A percentile compares a stretch with the other conserved stretches of the same genome.
These are phyloP conservation scores for Cepaea hortensis DNA, from an alignment of 2,888 invertebrate species.

Conservation along the genomic window DNA sequence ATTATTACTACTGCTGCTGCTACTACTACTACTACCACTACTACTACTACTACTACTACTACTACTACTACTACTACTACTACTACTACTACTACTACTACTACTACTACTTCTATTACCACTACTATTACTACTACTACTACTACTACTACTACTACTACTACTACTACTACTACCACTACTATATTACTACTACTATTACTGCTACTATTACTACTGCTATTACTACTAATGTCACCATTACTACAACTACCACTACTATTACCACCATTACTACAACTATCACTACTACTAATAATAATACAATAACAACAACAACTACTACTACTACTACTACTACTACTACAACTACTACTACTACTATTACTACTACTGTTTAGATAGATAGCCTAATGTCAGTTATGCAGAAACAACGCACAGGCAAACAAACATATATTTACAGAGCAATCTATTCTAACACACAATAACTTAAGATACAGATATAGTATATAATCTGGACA, in stretches of 20 bases:
- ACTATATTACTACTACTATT: neutral
- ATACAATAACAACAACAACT: neutral
- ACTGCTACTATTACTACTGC: neutral
- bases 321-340: neutral
- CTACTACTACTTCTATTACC: neutral
- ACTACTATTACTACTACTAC: neutral
- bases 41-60: constrained; percentile 7
- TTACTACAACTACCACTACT: constrained; percentile 30
- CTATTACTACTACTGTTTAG: neutral
- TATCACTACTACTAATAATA: neutral
- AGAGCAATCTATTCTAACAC: neutral
- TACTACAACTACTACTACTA: neutral
- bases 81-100: neutral
- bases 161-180: constrained; percentile 18
- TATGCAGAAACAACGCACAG: too few relatives aligned
- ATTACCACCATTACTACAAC: neutral
- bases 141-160: constrained; percentile 19
- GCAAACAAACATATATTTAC: too few relatives aligned
- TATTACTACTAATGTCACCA: neutral
- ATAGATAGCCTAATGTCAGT: neutral
- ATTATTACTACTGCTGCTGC: constrained; percentile 14
- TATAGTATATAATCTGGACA: neutral
- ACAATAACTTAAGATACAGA: too few relatives aligned
- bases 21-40: neutral
- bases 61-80: constrained; percentile 7